Percentiles rank a stretch among this genome's conserved stretches.
Conservation (phyloP, 2,888 invertebrate species). For the Agonum fuliginosum region DNA sequence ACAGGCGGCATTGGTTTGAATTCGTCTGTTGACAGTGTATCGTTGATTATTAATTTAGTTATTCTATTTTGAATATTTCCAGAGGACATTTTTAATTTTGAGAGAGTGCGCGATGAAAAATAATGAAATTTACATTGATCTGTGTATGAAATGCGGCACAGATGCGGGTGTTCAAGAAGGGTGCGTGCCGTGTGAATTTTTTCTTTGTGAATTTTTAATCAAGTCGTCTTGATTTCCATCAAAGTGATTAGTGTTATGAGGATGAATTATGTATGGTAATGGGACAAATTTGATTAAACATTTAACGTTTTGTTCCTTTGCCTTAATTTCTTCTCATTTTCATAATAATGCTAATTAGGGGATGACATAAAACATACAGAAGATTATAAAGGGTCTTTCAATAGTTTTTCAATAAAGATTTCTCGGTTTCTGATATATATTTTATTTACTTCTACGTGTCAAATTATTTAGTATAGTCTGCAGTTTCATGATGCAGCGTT, state of each 20-base stretch:
- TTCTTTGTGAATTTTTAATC: conserved; percentile 14
- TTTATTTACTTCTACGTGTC: no score
- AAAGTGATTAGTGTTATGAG: background rate
- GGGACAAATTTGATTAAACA: background rate
- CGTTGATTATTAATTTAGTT: conserved; percentile 53
- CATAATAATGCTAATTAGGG: no score
- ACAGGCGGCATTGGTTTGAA: conserved; percentile 11
- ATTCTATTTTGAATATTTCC: conserved; percentile 54
- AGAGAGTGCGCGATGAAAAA: conserved; percentile 43
- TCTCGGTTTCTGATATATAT: no score
- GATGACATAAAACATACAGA: no score
- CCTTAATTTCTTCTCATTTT: no score
- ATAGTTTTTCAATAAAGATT: no score
- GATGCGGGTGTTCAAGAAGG: background rate
- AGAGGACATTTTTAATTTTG: conserved; percentile 48
- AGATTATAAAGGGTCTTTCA: no score
- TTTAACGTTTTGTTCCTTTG: no score
- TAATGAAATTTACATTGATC: conserved; percentile 49
- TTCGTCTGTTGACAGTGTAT: conserved; percentile 25
- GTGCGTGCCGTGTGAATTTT: background rate
- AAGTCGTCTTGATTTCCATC: background rate
- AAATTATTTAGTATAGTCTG: no score
- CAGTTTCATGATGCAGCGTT: no score
- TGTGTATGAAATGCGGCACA: conserved; percentile 1
- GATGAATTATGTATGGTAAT: background rate